These are phyloP conservation scores for Numenius phaeopus DNA, from an alignment of 2,797 vertebrate species.

Conservation along the genomic window DNA sequence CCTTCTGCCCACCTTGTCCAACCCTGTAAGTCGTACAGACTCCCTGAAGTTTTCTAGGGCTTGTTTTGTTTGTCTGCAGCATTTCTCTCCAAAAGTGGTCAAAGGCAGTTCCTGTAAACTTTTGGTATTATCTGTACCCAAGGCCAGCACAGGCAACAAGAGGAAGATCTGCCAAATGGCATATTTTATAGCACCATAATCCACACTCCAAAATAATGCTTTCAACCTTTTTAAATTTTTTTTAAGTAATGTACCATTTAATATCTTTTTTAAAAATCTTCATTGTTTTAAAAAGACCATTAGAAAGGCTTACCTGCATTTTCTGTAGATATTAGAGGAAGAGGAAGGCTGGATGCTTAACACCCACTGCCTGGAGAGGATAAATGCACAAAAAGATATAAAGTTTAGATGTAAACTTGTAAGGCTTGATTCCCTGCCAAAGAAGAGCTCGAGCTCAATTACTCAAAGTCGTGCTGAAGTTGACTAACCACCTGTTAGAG, in stretches of 20 bases:
- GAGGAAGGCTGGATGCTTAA: neutral
- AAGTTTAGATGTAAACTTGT: neutral
- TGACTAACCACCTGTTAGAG: neutral
- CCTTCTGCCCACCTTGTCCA: neutral
- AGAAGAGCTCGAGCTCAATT: neutral
- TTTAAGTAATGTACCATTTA: neutral
- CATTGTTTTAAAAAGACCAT: neutral
- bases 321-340: neutral
- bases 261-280: neutral
- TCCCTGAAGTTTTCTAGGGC: neutral
- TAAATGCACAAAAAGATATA: neutral
- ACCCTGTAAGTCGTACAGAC: neutral
- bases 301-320: neutral
- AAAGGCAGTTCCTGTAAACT: neutral
- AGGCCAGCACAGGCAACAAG: neutral
- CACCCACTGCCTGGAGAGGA: neutral
- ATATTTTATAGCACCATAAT: neutral
- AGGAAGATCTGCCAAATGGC: neutral
- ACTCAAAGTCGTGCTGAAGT: neutral
- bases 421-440: constrained; percentile 14
- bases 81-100: neutral
- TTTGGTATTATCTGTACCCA: neutral
- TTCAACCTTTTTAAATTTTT: neutral
- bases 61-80: neutral
- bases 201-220: neutral